Conservation (phyloP, 2,888 invertebrate species). For the Tribolium freemani region DNA sequence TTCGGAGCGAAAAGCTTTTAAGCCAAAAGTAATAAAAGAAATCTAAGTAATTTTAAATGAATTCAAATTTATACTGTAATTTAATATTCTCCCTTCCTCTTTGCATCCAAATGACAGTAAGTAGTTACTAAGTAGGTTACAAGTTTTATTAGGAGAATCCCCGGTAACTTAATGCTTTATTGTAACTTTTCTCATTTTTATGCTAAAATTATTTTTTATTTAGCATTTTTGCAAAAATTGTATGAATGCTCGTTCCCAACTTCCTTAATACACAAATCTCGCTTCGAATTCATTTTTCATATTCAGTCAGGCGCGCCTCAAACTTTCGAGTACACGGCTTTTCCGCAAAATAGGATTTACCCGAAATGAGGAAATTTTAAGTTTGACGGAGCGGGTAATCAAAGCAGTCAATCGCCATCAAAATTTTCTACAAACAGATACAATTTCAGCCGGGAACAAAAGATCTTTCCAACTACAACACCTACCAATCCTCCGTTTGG, state of each 20-base stretch:
- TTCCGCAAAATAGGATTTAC: slow-evolving; percentile 11
- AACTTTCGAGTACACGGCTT: background rate
- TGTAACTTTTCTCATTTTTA: slow-evolving; percentile 51
- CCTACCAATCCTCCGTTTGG: background rate
- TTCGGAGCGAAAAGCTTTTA: slow-evolving; percentile 42
- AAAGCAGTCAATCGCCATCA: background rate
- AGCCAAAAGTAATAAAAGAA: slow-evolving; percentile 50
- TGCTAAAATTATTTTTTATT: slow-evolving; percentile 46
- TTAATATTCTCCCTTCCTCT: slow-evolving; percentile 49
- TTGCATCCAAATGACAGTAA: slow-evolving; percentile 50
- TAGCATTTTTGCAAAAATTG: slow-evolving; percentile 26
- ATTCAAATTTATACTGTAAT: slow-evolving; percentile 54
- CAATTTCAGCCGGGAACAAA: background rate
- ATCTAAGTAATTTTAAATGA: slow-evolving; percentile 50
- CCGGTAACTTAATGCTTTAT: slow-evolving; percentile 39
- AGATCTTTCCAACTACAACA: background rate
- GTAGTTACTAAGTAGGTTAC: slow-evolving; percentile 51
- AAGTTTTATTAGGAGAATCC: slow-evolving; percentile 48
- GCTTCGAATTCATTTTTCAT: slow-evolving; percentile 19
- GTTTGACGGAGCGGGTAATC: background rate
- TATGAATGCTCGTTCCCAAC: slow-evolving; percentile 11
- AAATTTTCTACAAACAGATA: background rate
- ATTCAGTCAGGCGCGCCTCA: background rate
- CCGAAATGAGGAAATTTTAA: slow-evolving; percentile 7
- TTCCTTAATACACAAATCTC: slow-evolving; percentile 27